These are phyloP conservation scores for Ispidina lecontei DNA, from an alignment of 2,797 vertebrate species.

Conservation along the genomic window DNA sequence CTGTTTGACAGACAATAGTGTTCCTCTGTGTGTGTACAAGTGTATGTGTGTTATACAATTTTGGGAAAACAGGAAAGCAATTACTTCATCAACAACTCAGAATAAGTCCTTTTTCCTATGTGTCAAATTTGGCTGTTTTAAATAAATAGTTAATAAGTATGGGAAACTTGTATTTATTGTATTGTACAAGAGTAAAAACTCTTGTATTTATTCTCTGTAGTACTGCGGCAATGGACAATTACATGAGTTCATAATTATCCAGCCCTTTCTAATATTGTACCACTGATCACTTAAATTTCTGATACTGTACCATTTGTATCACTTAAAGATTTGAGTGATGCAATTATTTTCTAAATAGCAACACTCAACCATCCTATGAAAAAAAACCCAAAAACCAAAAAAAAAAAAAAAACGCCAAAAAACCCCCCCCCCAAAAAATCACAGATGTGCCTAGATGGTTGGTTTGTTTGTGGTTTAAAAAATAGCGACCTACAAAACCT, in stretches of 20 bases:
- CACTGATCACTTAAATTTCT: background rate
- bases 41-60: background rate
- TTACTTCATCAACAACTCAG: background rate
- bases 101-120: background rate
- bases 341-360: background rate
- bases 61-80: background rate
- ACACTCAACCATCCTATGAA: background rate
- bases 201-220: background rate
- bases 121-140: background rate
- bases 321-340: background rate
- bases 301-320: background rate
- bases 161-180: background rate
- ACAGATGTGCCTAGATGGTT: background rate
- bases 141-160: background rate
- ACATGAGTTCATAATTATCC: background rate
- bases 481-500: background rate
- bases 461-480: background rate
- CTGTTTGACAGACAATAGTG: background rate
- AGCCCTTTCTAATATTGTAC: background rate
- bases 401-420: too few species aligned
- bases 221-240: background rate
- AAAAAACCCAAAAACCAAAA: too few species aligned
- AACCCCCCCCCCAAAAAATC: too few species aligned
- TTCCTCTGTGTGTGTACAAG: background rate
- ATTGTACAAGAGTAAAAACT: background rate